Percentiles rank a stretch among this genome's conserved stretches.
Evolutionary conservation across 2,113 vertebrate species (phyloP).

Genomic region (Shinisaurus crocodilurus): DNA sequence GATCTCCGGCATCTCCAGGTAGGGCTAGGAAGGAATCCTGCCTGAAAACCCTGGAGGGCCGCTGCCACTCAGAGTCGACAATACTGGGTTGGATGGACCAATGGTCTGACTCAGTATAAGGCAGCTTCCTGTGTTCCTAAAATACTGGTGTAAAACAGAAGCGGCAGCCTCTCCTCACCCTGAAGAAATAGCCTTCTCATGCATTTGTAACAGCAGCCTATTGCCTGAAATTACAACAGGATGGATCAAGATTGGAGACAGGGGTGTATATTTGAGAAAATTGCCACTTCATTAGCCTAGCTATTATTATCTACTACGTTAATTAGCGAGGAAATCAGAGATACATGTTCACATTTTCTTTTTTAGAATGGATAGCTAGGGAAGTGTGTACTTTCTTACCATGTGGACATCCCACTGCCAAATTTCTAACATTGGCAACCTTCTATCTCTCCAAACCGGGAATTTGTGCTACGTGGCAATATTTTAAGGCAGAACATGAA

Average conservation of each 20-base stretch:
- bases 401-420: not conserved
- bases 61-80: too few species aligned
- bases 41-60: too few species aligned
- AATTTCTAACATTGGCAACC: constrained; percentile 6
- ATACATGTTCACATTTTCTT: not conserved
- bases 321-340: not conserved
- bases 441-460: not conserved
- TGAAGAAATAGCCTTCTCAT: too few species aligned
- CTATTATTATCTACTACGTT: not conserved
- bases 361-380: too few species aligned
- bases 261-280: too few species aligned
- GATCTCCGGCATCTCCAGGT: too few species aligned
- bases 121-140: too few species aligned
- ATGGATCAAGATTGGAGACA: not conserved
- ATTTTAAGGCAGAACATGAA: not conserved
- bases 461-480: constrained; percentile 16
- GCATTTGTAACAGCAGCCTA: not conserved
- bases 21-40: too few species aligned
- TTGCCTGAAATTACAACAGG: not conserved
- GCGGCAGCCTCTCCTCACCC: not conserved
- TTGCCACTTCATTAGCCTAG: not conserved
- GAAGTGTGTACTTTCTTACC: not conserved
- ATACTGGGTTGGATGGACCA: too few species aligned
- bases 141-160: too few species aligned
- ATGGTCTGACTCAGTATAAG: too few species aligned